Base-by-base conservation (phyloP, 2,888 invertebrate genomes). In the Meliscaeva auricollis region DNA sequence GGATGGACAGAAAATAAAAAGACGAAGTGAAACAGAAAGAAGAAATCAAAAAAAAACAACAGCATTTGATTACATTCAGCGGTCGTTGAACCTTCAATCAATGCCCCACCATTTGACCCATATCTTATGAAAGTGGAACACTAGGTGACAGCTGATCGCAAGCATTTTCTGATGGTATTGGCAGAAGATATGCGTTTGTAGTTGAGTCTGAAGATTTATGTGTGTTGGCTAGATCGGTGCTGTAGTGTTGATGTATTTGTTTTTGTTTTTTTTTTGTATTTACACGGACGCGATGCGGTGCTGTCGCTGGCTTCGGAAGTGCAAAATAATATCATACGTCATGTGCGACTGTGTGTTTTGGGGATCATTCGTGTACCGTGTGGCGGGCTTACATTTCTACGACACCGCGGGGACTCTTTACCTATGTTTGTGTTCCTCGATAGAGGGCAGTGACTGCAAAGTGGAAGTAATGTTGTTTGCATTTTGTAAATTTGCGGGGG, bases 101-200 rank as follows among this genome's bases (percentile, higher is more conserved):
- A 88, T 88, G 89, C 89, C 89, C 89, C 89, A 89, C 88, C 88
- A 89, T 88, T 89, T 90, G 90, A 90, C 90, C 90, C 88, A 90
- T 90, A 90, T 90, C 88, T 89, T 88, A 89, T 89, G 89, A 89
- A 90, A 89, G 90, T 90, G 89, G 90, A 90, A 89, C 90, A 90
- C 89, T 90, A 88, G 90, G 90, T 90, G 90, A 90, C 90, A 90
- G 90, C 89, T 89, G 90, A 89, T 90, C 89, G 89, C 88, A 54
- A 41, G 77, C 70, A 73, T 56, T 77, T 38, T 81, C 54, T 70
- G 52, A 64, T 77, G 8, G 68, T 66, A 73, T 69, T 64, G 78
- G 58, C 80, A 66, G 41, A 72, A 74, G 76, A 80, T 80, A 64
- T 84, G 74, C 72, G 76, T 74, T 76, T 79, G 83, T 76, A 66